Percentiles rank a stretch among this genome's conserved stretches.
Conservation (phyloP, 2,888 invertebrate genomes). For the Caenorhabditis afra region DNA sequence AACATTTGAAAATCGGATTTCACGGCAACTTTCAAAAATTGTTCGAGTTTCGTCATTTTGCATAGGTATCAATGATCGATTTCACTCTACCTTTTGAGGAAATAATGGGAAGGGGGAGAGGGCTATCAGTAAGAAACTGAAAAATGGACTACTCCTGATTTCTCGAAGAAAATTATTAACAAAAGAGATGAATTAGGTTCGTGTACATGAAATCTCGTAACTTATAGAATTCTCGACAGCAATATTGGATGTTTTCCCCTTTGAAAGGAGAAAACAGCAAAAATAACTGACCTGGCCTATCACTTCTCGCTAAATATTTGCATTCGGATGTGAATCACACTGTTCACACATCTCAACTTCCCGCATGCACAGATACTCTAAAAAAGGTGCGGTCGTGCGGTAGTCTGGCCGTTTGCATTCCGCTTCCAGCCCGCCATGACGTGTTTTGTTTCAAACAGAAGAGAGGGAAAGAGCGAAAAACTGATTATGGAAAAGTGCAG, state of each 20-base stretch:
- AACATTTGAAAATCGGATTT: constrained; percentile 10
- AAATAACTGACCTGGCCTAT: constrained; percentile 34
- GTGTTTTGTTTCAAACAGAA: constrained; percentile 16
- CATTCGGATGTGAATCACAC: constrained; percentile 52
- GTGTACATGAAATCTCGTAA: too few relatives aligned
- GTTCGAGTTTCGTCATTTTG: not conserved
- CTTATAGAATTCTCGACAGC: too few relatives aligned
- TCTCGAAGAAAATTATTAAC: too few relatives aligned
- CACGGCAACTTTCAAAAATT: constrained; percentile 24
- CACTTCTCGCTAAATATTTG: constrained; percentile 40
- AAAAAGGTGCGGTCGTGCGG: constrained; percentile 9
- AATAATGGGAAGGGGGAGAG: too few relatives aligned
- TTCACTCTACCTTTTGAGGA: not conserved
- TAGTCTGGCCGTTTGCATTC: constrained; percentile 17
- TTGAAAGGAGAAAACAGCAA: constrained; percentile 16
- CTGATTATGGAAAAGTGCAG: constrained; percentile 36
- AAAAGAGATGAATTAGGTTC: too few relatives aligned
- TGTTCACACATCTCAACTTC: constrained; percentile 40
- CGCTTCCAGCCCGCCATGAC: constrained; percentile 18
- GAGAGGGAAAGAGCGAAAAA: constrained; percentile 20
- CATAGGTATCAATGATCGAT: constrained; percentile 24
- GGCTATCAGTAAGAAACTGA: too few relatives aligned
- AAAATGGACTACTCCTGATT: too few relatives aligned
- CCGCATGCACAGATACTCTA: constrained; percentile 15
- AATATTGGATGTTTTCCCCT: too few relatives aligned